Evolutionary conservation across 2,113 vertebrate species (phyloP).

Genomic region (Muntiacus muntjak): DNA sequence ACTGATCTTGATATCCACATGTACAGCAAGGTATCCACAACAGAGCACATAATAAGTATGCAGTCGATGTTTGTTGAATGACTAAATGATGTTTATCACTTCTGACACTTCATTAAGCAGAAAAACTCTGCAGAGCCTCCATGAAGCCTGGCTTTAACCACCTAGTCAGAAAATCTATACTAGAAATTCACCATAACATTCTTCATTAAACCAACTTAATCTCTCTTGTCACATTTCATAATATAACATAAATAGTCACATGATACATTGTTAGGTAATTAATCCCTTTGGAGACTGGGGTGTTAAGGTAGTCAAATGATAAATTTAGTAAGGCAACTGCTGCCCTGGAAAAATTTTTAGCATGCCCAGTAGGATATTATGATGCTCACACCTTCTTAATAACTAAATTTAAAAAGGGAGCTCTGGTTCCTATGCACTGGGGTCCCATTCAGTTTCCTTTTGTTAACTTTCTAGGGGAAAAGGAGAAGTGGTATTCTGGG

Average conservation of each 20-base stretch:
- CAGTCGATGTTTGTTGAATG: not conserved
- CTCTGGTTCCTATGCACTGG: not conserved
- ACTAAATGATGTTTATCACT: not conserved
- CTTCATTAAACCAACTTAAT: not conserved
- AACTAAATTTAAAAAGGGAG: not conserved
- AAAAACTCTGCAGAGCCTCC: not conserved
- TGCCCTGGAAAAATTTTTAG: not conserved
- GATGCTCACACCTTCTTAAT: not conserved
- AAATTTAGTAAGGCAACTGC: not conserved
- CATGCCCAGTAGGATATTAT: not conserved
- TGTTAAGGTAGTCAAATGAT: not conserved
- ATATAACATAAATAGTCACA: not conserved
- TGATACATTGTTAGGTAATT: not conserved
- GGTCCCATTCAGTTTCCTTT: not conserved
- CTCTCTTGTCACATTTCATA: not conserved
- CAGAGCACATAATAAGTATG: not conserved
- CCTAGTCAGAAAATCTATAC: not conserved
- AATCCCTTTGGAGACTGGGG: not conserved
- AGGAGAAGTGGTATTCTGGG: not conserved
- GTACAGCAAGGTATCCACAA: not conserved
- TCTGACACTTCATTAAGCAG: not conserved
- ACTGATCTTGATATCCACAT: not conserved
- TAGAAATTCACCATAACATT: conserved; percentile 10
- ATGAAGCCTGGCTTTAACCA: not conserved
- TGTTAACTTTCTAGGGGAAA: not conserved